Conservation (phyloP, 2,888 invertebrate species). For the Cosmia pyralina region DNA sequence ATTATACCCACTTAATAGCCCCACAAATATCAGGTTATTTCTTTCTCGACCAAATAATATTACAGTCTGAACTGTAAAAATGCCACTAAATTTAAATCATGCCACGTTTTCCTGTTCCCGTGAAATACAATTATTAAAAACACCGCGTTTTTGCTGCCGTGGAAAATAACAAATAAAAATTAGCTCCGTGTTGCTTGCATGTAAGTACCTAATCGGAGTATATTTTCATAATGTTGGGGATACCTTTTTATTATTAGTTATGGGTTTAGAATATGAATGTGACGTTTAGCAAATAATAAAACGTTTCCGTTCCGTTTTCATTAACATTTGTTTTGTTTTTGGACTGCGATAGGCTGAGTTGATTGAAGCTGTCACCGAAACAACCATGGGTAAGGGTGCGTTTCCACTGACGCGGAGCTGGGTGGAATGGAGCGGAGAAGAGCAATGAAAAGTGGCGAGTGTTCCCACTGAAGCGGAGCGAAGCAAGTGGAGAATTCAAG, state of each 20-base stretch:
- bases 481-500: too few relatives aligned
- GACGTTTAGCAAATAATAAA: constrained; percentile 44
- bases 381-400: too few relatives aligned
- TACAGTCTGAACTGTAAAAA: constrained; percentile 38
- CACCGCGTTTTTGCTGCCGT: constrained; percentile 35
- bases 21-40: constrained; percentile 41
- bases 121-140: constrained; percentile 66
- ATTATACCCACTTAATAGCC: constrained; percentile 37
- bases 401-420: too few relatives aligned
- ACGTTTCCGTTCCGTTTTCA: constrained; percentile 42
- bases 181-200: constrained; percentile 48
- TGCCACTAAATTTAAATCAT: constrained; percentile 59
- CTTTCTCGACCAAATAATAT: constrained; percentile 28
- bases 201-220: constrained; percentile 35
- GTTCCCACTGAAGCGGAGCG: too few relatives aligned
- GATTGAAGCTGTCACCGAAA: too few relatives aligned
- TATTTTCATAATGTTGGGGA: constrained; percentile 38
- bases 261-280: constrained; percentile 43
- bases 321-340: constrained; percentile 24
- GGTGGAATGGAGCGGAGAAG: too few relatives aligned
- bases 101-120: constrained; percentile 35
- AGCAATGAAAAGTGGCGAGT: too few relatives aligned
- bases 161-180: constrained; percentile 58
- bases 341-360: too few relatives aligned
- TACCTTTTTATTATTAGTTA: constrained; percentile 54